Conservation (phyloP, 2,888 invertebrate genomes). For the Ashinkailepas kermadecensis region DNA sequence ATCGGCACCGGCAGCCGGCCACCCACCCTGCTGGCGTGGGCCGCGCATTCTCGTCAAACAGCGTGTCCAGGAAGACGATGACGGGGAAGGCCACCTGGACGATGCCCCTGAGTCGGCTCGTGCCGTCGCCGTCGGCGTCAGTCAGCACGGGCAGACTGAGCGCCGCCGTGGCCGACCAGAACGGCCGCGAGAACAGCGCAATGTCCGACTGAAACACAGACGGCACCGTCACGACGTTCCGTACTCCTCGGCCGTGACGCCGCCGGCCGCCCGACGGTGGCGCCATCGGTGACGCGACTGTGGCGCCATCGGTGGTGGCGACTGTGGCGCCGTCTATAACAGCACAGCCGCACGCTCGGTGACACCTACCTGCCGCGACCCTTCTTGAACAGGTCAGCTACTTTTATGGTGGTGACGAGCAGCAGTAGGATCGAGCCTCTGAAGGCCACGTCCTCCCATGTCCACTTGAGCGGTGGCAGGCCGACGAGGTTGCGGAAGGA, state of each 20-base stretch:
- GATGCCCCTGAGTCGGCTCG: slow-evolving; percentile 26
- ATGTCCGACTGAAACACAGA: not conserved
- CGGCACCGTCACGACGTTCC: not conserved
- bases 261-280: not conserved
- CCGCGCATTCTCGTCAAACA: slow-evolving; percentile 28
- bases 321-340: not conserved
- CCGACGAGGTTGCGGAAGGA: not conserved
- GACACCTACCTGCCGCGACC: not conserved
- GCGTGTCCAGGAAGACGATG: slow-evolving; percentile 31
- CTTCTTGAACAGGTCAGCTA: not conserved
- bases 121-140: slow-evolving; percentile 27
- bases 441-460: not conserved
- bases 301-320: not conserved
- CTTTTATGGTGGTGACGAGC: not conserved
- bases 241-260: not conserved
- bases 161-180: slow-evolving; percentile 28
- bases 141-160: slow-evolving; percentile 29
- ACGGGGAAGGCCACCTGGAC: slow-evolving; percentile 28
- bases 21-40: not conserved
- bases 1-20: not conserved
- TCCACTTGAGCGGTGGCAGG: not conserved
- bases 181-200: slow-evolving; percentile 27
- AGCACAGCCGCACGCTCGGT: not conserved
- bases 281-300: not conserved
- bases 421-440: not conserved